Percentiles rank a stretch among this genome's conserved stretches.
These are phyloP conservation scores for Enteromius viviparus DNA, from an alignment of 2,797 vertebrate genomes.

Conservation along the genomic window DNA sequence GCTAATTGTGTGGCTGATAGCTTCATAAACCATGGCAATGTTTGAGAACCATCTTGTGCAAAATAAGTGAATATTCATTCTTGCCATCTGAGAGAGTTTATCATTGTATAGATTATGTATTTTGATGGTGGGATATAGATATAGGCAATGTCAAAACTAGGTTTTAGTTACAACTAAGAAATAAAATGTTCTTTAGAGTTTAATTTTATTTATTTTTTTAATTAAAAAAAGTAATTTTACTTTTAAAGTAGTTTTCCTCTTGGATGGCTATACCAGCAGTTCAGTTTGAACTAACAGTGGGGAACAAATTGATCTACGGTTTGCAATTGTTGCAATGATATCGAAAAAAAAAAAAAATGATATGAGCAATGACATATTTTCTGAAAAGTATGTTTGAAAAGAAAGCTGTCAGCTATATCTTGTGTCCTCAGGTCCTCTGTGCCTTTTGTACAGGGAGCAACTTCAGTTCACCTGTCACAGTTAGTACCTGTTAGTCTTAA, in stretches of 20 bases:
- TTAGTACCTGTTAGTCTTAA: slow-evolving; percentile 49
- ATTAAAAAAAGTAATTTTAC: no score
- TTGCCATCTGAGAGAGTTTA: slow-evolving; percentile 12
- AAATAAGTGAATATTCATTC: slow-evolving; percentile 43
- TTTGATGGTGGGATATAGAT: background rate
- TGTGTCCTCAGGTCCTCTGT: slow-evolving; percentile 37
- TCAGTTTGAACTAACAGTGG: background rate
- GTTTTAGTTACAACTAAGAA: background rate
- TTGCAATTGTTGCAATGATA: slow-evolving; percentile 17
- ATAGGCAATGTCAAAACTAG: background rate
- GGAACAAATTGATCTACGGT: slow-evolving; percentile 3
- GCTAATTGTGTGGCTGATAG: slow-evolving; percentile 33
- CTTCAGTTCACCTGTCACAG: slow-evolving; percentile 56
- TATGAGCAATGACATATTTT: slow-evolving; percentile 18
- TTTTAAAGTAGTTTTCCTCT: slow-evolving; percentile 19
- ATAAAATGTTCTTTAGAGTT: background rate
- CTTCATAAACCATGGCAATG: slow-evolving; percentile 21
- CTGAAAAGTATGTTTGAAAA: slow-evolving; percentile 34
- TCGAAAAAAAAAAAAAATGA: background rate
- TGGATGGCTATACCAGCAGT: background rate
- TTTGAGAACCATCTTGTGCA: slow-evolving; percentile 33
- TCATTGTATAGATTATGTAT: slow-evolving; percentile 22
- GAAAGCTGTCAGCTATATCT: slow-evolving; percentile 30
- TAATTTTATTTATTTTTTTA: background rate
- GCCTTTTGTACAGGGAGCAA: slow-evolving; percentile 50